Evolutionary conservation across 2,797 vertebrate species (phyloP).

Genomic region (Cottoperca gobio): DNA sequence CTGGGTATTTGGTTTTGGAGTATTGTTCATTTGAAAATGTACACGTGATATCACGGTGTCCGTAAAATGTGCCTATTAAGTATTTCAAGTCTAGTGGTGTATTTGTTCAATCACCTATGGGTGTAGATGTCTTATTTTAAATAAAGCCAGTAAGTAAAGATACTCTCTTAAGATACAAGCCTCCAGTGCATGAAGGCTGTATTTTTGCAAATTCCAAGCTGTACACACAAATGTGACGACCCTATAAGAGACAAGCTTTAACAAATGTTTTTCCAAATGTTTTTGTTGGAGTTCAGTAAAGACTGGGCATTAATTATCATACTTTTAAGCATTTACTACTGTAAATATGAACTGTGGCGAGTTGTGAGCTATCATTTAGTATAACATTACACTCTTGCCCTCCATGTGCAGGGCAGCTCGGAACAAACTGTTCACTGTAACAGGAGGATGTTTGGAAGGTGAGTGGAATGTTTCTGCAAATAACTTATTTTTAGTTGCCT

Average conservation of each 20-base stretch:
- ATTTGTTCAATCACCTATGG: not conserved
- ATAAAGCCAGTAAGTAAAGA: not conserved
- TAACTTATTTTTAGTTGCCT: conserved; percentile 51
- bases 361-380: not conserved
- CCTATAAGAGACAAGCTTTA: too few relatives aligned
- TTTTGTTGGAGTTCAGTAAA: not conserved
- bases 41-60: not conserved
- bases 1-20: not conserved
- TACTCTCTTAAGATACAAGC: too few relatives aligned
- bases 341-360: not conserved
- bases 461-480: conserved; percentile 55
- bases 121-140: not conserved
- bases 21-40: not conserved
- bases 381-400: not conserved
- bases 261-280: not conserved
- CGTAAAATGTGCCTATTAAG: not conserved
- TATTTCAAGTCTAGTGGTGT: too few relatives aligned
- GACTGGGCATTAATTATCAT: not conserved
- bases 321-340: not conserved
- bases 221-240: too few relatives aligned
- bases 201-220: too few relatives aligned
- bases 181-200: too few relatives aligned
- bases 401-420: conserved; percentile 5
- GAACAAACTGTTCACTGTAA: conserved; percentile 33
- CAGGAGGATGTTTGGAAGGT: conserved; percentile 36